Percentiles rank a stretch among this genome's conserved stretches.
Evolutionary conservation across 2,797 vertebrate genomes (phyloP).

Genomic region (Aphelocoma californica): DNA sequence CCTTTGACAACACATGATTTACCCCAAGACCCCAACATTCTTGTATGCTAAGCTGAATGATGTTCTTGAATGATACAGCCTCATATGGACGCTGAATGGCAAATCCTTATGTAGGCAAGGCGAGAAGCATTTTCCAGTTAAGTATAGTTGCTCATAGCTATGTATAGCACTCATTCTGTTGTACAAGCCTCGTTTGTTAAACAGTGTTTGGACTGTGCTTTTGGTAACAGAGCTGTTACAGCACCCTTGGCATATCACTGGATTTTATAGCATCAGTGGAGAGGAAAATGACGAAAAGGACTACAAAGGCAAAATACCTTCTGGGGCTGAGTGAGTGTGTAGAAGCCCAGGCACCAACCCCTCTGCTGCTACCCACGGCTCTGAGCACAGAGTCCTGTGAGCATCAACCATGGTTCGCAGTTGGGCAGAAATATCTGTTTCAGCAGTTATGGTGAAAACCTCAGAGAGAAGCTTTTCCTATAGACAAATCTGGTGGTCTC

Average conservation of each 20-base stretch:
- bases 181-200: neutral
- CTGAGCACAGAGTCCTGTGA: neutral
- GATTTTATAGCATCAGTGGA: neutral
- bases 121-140: neutral
- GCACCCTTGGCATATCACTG: neutral
- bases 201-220: neutral
- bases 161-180: neutral
- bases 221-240: neutral
- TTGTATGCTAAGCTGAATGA: neutral
- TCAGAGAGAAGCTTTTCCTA: neutral
- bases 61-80: neutral
- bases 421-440: neutral
- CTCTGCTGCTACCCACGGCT: neutral
- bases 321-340: neutral
- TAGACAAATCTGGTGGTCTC: neutral
- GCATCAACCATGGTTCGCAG: neutral
- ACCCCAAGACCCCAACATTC: neutral
- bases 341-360: neutral
- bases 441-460: neutral
- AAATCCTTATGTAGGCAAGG: neutral
- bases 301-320: neutral
- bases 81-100: neutral
- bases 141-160: neutral
- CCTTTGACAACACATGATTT: rapidly evolving
- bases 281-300: neutral